Evolutionary conservation across 2,113 vertebrate genomes (phyloP).

Genomic region (Pao palembangensis): DNA sequence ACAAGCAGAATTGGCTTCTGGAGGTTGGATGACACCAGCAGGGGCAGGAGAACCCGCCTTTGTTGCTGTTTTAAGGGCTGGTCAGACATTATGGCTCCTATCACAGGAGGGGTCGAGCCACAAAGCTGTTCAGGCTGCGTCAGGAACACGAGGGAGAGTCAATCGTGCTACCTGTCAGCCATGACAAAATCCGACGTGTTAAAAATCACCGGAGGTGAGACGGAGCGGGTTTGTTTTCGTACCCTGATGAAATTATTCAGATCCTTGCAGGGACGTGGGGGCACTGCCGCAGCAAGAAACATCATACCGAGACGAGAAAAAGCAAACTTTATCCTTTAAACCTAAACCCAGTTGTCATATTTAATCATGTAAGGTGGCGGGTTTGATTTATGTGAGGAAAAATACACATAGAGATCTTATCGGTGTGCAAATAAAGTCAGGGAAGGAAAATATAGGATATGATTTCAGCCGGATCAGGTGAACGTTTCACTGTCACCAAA

Average conservation of each 20-base stretch:
- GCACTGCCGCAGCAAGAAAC: not conserved
- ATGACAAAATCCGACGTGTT: slow-evolving; percentile 1
- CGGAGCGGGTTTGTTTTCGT: not conserved
- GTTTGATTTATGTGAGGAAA: not conserved
- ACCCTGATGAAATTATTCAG: not conserved
- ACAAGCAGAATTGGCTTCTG: slow-evolving; percentile 16
- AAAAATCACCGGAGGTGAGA: not conserved
- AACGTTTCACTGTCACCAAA: too few relatives aligned
- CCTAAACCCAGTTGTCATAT: not conserved
- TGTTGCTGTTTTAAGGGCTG: slow-evolving; percentile 11
- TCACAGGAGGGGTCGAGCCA: slow-evolving; percentile 16
- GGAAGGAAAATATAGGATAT: not conserved
- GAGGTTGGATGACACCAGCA: slow-evolving; percentile 16
- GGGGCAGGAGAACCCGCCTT: slow-evolving; percentile 3
- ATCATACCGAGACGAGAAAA: not conserved
- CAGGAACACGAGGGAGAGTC: not conserved
- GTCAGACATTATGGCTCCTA: slow-evolving; percentile 28
- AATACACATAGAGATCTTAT: not conserved
- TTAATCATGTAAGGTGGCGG: not conserved
- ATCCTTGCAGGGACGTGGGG: not conserved
- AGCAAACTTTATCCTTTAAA: not conserved
- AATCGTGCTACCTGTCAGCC: slow-evolving; percentile 26
- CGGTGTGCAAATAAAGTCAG: not conserved
- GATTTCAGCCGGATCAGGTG: not conserved
- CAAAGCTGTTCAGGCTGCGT: not conserved